A percentile compares a stretch with the other conserved stretches of the same genome.
These are phyloP conservation scores for Clarias laeviceps DNA, from an alignment of 2,797 vertebrate species.

Conservation along the genomic window DNA sequence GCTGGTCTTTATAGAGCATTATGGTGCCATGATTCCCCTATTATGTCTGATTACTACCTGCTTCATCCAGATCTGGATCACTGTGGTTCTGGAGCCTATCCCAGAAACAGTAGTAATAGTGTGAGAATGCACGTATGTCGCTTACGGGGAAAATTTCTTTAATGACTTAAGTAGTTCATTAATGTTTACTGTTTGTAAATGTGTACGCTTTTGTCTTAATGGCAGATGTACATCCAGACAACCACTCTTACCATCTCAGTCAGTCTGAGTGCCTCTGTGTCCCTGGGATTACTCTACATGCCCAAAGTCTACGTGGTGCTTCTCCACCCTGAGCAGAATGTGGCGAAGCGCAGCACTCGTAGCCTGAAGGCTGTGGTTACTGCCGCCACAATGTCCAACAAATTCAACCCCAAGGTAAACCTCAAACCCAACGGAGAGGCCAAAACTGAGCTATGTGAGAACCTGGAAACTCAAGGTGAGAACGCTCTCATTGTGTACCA, in stretches of 20 bases:
- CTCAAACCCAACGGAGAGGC: constrained; percentile 97
- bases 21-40: background rate
- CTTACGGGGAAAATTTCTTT: background rate
- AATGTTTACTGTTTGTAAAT: constrained; percentile 3
- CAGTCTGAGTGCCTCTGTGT: constrained; percentile 97
- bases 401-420: constrained; percentile 94
- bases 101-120: background rate
- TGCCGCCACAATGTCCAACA: constrained; percentile 97
- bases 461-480: constrained; percentile 91
- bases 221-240: constrained; percentile 97
- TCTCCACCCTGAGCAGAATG: constrained; percentile 98
- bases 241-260: constrained; percentile 97
- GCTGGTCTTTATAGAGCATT: background rate
- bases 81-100: background rate
- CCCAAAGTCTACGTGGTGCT: constrained; percentile 98
- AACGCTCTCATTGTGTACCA: background rate
- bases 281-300: constrained; percentile 98
- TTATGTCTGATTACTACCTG: background rate
- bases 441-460: constrained; percentile 96
- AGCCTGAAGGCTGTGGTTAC: constrained; percentile 98
- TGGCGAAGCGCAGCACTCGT: constrained; percentile 94
- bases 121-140: background rate
- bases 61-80: background rate
- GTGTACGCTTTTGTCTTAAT: constrained; percentile 1
- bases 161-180: background rate